These are phyloP conservation scores for Ciconia stormi DNA, from an alignment of 2,113 vertebrate genomes.

Conservation along the genomic window DNA sequence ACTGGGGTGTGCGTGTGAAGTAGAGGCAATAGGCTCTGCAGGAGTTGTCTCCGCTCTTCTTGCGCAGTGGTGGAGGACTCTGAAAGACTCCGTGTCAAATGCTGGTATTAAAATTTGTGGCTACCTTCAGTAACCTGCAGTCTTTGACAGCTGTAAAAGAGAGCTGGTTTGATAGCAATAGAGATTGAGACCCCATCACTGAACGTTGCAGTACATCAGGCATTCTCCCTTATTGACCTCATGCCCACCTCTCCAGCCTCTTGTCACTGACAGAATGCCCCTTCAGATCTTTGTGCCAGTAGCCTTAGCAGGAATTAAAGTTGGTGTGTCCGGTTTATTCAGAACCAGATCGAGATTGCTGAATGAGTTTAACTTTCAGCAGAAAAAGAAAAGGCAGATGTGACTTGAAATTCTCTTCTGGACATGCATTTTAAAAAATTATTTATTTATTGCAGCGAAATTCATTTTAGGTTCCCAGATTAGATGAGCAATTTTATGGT, in stretches of 20 bases:
- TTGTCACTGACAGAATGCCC: neutral
- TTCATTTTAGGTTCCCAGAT: neutral
- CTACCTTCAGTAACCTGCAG: neutral
- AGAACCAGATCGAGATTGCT: neutral
- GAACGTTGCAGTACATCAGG: neutral
- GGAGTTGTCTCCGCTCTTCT: neutral
- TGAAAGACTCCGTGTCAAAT: neutral
- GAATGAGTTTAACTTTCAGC: neutral
- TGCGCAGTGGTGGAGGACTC: rapidly evolving
- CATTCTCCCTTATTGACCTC: neutral
- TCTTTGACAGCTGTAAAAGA: neutral
- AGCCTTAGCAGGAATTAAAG: neutral
- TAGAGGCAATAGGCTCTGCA: neutral
- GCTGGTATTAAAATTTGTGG: neutral
- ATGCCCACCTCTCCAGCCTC: too few species aligned
- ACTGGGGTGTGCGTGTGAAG: neutral
- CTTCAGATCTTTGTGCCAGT: neutral
- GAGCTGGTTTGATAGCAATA: neutral
- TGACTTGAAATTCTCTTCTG: neutral
- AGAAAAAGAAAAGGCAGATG: neutral
- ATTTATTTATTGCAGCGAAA: neutral
- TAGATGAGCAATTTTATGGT: neutral
- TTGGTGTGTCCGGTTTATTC: neutral
- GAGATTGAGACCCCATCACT: neutral
- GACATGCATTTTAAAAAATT: neutral